Evolutionary conservation across 2,113 vertebrate genomes (phyloP), one percentile per base, ranked within the genome.

Genomic region (Periophthalmus modestus): DNA sequence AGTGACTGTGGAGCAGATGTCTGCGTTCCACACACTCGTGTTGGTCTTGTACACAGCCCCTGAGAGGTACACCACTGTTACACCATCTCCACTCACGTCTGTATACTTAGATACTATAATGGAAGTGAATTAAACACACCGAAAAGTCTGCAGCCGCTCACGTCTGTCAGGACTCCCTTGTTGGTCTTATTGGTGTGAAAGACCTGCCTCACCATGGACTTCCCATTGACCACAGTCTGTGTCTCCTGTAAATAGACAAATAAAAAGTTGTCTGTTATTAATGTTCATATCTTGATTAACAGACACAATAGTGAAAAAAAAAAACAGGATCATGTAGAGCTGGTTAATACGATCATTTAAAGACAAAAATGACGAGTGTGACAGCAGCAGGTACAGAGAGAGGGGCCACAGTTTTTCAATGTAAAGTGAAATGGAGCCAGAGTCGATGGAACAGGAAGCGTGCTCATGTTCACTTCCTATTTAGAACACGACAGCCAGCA

Each of bases 121-220:
- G 1, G 4, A 24, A 4, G 2, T 14, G 12, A 28, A 24, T 24
- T 15, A 6, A 23, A 59, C 36, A 48, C 19, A 88, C 82, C 84
- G 54, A 73, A 68, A 33, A 69, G 61, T 75, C 82, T 50, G 61
- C 87, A 88, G 39, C 84, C 84, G 0, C 82, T 86, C 12, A 88
- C 15, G 4, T 86, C 82, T 15, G 80, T 75, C 55, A 85, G 58
- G 18, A 86, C 62, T 1, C 82, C 82, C 1, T 13, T 24, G 1
- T 11, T 79, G 1, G 82, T 82, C 10, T 81, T 71, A 34, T 18
- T 18, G 2, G 68, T 74, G n/a, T 55, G 69, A 47, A 86, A 82
- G 18, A 0, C 78, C 59, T 79, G 70, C 47, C 58, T 82, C 4
- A 61, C 82, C 50, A 88, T 68, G 0, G 75, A 50, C 0, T 69